Evolutionary conservation across 2,797 vertebrate genomes (phyloP).

Genomic region (Podargus strigoides): DNA sequence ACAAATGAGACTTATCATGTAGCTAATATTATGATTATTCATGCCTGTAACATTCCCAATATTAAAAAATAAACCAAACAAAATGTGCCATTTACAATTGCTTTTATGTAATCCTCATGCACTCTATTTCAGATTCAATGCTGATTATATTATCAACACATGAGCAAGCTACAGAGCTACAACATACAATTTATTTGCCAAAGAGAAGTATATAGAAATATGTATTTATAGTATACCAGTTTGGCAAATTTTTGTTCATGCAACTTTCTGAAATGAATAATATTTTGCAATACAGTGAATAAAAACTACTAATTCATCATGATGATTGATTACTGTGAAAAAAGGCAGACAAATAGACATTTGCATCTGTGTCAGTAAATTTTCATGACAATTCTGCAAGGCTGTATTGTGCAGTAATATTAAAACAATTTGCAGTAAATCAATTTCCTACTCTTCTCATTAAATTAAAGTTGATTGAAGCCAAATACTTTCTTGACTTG

Average conservation of each 20-base stretch:
- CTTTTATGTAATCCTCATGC: neutral
- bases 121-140: neutral
- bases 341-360: neutral
- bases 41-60: neutral
- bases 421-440: conserved; percentile 12
- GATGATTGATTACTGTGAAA: neutral
- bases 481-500: neutral
- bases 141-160: neutral
- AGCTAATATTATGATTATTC: neutral
- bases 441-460: neutral
- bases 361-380: neutral
- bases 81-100: fast-evolving
- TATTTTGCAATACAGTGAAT: neutral
- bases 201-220: neutral
- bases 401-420: neutral
- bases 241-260: neutral
- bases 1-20: neutral
- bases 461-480: neutral
- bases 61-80: neutral
- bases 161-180: neutral
- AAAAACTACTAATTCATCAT: neutral
- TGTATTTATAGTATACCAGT: neutral
- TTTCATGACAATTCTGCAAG: neutral
- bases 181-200: neutral
- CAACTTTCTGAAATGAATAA: neutral